phyloP scores from a whole-genome alignment of 2,113 vertebrate species.

The Saimiri boliviensis region DNA sequence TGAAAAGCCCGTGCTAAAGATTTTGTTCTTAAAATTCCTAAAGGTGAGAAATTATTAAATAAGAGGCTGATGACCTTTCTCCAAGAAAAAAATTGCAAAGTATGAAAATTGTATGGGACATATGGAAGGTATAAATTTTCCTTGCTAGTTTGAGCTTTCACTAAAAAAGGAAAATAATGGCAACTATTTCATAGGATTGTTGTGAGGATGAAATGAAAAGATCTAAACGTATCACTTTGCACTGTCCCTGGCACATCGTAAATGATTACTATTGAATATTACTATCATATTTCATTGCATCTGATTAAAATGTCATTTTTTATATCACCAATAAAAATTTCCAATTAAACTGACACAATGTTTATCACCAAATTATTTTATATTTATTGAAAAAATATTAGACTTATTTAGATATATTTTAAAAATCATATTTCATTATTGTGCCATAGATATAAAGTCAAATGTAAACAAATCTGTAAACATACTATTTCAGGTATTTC shows the following conservation, averaged over 20 bases:
- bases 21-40: not conserved
- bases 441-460: not conserved
- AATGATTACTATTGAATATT: not conserved
- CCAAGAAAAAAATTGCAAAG: not conserved
- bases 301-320: not conserved
- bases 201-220: not conserved
- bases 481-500: not conserved
- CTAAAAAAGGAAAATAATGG: not conserved
- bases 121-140: slow-evolving; percentile 7
- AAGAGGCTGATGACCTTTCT: not conserved
- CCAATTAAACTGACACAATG: not conserved
- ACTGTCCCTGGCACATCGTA: not conserved
- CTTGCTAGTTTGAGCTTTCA: not conserved
- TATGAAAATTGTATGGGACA: not conserved
- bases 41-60: slow-evolving; percentile 10
- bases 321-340: not conserved
- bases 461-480: not conserved
- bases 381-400: slow-evolving; percentile 28
- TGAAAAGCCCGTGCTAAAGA: not conserved
- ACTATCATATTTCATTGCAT: not conserved
- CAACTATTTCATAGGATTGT: not conserved
- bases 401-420: not conserved
- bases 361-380: slow-evolving; percentile 36
- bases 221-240: not conserved
- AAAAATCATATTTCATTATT: not conserved